These are phyloP conservation scores for Hymenochirus boettgeri DNA, from an alignment of 2,113 vertebrate genomes.

Conservation along the genomic window DNA sequence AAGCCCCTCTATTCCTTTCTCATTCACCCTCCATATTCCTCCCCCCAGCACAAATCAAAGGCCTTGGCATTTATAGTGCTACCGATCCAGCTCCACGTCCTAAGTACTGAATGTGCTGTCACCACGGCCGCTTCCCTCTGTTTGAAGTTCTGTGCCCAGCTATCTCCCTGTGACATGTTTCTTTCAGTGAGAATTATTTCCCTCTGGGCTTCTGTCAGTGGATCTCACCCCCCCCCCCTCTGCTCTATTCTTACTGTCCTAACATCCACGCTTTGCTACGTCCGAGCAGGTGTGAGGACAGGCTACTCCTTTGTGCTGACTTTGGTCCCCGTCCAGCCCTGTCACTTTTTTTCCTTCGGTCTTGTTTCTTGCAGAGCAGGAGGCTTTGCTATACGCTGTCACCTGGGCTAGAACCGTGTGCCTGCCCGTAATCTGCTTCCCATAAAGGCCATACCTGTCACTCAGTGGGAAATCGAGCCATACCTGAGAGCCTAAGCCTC, in stretches of 20 bases:
- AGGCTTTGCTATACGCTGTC: constrained; percentile 54
- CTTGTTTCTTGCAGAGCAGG: background rate
- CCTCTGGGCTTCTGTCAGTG: constrained; percentile 47
- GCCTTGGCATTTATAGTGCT: constrained; percentile 45
- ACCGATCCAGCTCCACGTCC: constrained; percentile 28
- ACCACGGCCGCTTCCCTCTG: constrained; percentile 48
- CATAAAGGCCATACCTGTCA: constrained; percentile 61
- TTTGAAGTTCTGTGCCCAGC: constrained; percentile 51
- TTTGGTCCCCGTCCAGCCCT: constrained; percentile 53
- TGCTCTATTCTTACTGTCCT: constrained; percentile 24
- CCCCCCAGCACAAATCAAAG: constrained; percentile 27
- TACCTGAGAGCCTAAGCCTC: constrained; percentile 4
- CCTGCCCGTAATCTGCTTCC: constrained; percentile 46
- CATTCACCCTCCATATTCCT: background rate
- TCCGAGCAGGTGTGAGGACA: constrained; percentile 68
- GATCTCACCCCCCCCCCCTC: background rate
- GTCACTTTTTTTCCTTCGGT: constrained; percentile 43
- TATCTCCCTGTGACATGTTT: constrained; percentile 49
- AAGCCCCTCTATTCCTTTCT: background rate
- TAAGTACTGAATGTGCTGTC: constrained; percentile 52
- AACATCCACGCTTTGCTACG: constrained; percentile 31
- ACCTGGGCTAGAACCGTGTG: constrained; percentile 41
- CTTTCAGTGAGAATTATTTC: constrained; percentile 58
- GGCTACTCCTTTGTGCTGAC: constrained; percentile 58
- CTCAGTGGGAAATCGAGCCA: constrained; percentile 31